These are phyloP conservation scores for Psittacus erithacus DNA, from an alignment of 2,113 vertebrate genomes.

Conservation along the genomic window DNA sequence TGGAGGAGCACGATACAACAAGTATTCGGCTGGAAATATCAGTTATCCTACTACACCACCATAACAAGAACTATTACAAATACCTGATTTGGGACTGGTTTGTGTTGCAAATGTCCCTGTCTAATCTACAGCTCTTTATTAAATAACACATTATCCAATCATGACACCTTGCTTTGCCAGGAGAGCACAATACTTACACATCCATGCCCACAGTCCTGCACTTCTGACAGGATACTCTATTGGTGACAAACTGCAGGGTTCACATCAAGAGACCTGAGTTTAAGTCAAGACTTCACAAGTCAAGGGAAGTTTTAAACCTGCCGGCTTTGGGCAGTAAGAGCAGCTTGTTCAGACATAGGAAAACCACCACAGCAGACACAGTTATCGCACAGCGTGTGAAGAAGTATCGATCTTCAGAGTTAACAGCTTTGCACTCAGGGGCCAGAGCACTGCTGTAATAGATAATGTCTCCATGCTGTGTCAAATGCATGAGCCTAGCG, in stretches of 20 bases:
- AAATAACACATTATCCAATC: neutral
- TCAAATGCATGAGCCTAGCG: neutral
- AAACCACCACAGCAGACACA: neutral
- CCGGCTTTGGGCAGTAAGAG: neutral
- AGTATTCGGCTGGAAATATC: slow-evolving; percentile 5
- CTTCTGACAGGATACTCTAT: neutral
- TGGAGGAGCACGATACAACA: neutral
- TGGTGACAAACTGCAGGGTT: neutral
- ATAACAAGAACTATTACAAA: neutral
- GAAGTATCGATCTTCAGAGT: neutral
- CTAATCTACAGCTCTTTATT: slow-evolving; percentile 6
- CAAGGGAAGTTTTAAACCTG: neutral
- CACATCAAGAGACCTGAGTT: neutral
- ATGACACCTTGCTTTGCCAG: neutral
- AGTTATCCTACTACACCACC: neutral
- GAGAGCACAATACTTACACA: neutral
- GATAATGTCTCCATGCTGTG: neutral
- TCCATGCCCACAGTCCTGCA: neutral
- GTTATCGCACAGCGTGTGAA: neutral
- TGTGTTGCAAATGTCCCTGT: slow-evolving; percentile 5
- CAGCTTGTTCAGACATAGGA: neutral
- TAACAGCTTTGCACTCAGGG: neutral
- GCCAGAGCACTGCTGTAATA: neutral
- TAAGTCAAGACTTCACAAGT: neutral
- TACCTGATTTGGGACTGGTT: neutral